Evolutionary conservation across 2,797 vertebrate species (phyloP).

Genomic region (Trachops cirrhosus): DNA sequence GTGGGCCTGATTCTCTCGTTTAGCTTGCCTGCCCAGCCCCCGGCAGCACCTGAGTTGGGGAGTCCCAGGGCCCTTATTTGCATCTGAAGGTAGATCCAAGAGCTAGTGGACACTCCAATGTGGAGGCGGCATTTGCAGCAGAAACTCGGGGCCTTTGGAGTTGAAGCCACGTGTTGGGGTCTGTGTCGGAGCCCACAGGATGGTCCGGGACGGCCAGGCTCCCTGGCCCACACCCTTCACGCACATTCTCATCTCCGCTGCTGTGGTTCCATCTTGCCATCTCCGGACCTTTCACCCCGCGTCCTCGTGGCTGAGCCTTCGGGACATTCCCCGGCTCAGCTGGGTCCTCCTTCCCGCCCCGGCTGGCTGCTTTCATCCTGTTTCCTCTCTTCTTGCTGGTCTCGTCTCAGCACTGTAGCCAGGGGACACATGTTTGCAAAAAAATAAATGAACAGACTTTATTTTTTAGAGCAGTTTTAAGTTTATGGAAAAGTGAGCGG

Average conservation of each 20-base stretch:
- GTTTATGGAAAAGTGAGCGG: not conserved
- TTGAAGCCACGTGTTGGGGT: not conserved
- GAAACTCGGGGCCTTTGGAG: not conserved
- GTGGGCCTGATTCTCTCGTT: not conserved
- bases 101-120: rapidly evolving
- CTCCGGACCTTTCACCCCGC: not conserved
- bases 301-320: not conserved
- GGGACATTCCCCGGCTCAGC: not conserved
- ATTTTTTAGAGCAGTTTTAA: not conserved
- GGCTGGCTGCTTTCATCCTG: not conserved
- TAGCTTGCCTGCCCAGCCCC: not conserved
- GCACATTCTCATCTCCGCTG: not conserved
- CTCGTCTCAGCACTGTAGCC: not conserved
- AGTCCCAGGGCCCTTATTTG: too few species aligned
- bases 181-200: not conserved
- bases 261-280: not conserved
- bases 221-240: not conserved
- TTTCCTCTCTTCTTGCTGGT: not conserved
- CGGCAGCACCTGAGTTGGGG: not conserved
- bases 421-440: not conserved
- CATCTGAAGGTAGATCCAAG: not conserved
- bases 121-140: not conserved
- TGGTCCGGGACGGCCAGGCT: not conserved
- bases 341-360: not conserved
- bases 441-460: not conserved